phyloP scores from a whole-genome alignment of 2,888 invertebrate genomes.

The Aplocera efformata region DNA sequence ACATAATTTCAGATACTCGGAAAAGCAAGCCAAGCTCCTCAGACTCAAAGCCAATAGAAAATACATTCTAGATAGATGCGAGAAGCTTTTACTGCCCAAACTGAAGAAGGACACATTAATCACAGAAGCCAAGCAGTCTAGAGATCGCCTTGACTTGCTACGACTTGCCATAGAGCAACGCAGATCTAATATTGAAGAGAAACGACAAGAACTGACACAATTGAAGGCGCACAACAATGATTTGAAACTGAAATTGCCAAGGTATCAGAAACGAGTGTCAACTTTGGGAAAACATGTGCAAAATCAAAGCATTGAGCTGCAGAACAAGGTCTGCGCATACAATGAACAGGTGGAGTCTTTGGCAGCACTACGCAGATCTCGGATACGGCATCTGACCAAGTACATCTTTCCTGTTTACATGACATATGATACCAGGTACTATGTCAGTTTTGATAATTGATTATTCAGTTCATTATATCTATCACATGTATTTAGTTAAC shows the following conservation, averaged over 20 bases:
- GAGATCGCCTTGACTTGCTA: slow-evolving; percentile 64
- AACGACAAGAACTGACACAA: slow-evolving; percentile 46
- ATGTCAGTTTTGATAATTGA: background rate
- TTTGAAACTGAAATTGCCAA: slow-evolving; percentile 56
- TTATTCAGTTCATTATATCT: background rate
- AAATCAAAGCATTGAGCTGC: slow-evolving; percentile 52
- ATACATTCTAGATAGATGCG: slow-evolving; percentile 79
- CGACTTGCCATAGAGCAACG: slow-evolving; percentile 69
- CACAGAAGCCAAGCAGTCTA: slow-evolving; percentile 64
- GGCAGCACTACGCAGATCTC: slow-evolving; percentile 59
- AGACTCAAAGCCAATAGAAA: slow-evolving; percentile 79
- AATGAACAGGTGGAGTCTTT: slow-evolving; percentile 52
- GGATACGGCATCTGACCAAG: slow-evolving; percentile 66
- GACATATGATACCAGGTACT: slow-evolving; percentile 67
- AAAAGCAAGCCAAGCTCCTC: slow-evolving; percentile 82
- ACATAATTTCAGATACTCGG: slow-evolving; percentile 75
- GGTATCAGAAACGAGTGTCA: slow-evolving; percentile 67
- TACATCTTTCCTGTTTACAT: slow-evolving; percentile 76
- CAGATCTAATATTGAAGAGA: slow-evolving; percentile 53
- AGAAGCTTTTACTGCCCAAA: slow-evolving; percentile 57
- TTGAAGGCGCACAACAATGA: slow-evolving; percentile 59
- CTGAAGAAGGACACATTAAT: slow-evolving; percentile 60
- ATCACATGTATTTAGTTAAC: too few relatives aligned
- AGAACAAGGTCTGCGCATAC: slow-evolving; percentile 49
- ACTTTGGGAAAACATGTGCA: slow-evolving; percentile 58